Evolutionary conservation across 1,140 invertebrate species (phyloP).

Genomic region (Drosophila mojavensis): DNA sequence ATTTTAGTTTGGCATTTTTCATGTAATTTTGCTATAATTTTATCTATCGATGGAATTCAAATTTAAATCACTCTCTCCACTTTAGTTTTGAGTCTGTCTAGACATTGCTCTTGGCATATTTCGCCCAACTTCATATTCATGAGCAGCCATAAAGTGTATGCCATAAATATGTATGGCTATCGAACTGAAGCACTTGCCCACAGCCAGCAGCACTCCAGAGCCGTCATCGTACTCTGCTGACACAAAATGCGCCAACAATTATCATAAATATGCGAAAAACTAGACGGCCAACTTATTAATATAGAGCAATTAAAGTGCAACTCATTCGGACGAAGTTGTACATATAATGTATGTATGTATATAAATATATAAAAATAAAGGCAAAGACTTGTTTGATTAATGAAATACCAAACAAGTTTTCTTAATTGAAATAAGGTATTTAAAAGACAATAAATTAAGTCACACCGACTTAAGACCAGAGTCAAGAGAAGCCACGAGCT

Average conservation of each 20-base stretch:
- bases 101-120: conserved; percentile 40
- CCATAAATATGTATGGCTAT: conserved; percentile 53
- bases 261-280: conserved; percentile 6
- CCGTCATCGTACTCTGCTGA: too few relatives aligned
- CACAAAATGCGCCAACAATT: too few relatives aligned
- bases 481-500: conserved; percentile 21
- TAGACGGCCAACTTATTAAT: conserved; percentile 14
- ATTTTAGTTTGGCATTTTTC: too few relatives aligned
- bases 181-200: conserved; percentile 23
- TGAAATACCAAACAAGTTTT: conserved; percentile 52
- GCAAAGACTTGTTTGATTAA: conserved; percentile 66
- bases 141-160: conserved; percentile 34
- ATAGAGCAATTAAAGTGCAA: conserved; percentile 49
- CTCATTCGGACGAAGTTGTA: conserved; percentile 8
- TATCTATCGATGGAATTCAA: background rate
- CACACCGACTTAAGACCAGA: conserved; percentile 9
- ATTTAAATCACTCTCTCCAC: background rate
- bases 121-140: conserved; percentile 35
- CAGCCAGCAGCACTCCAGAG: background rate
- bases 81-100: conserved; percentile 42
- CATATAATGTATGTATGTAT: background rate
- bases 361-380: conserved; percentile 24
- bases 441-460: conserved; percentile 70
- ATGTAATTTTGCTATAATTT: background rate
- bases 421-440: conserved; percentile 73